phyloP scores from a whole-genome alignment of 1,140 invertebrate genomes.

The Diachasma alloeum region DNA sequence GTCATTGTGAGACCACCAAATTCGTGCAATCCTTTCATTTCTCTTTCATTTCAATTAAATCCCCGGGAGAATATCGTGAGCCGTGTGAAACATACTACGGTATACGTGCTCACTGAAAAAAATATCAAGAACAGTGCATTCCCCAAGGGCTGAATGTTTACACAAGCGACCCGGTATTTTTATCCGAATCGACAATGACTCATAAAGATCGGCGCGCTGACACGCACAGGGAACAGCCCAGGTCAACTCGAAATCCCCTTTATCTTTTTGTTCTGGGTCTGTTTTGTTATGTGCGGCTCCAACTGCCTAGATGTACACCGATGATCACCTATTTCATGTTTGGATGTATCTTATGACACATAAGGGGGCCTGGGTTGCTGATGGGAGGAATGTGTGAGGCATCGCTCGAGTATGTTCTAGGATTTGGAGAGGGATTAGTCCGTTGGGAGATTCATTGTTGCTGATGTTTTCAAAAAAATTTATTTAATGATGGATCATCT shows the following conservation, averaged over 20 bases:
- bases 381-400: background rate
- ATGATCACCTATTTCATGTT: background rate
- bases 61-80: background rate
- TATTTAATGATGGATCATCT: too few relatives aligned
- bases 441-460: too few relatives aligned
- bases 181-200: conserved; percentile 52
- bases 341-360: conserved; percentile 11
- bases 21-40: background rate
- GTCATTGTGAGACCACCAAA: background rate
- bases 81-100: conserved; percentile 19
- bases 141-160: conserved; percentile 49
- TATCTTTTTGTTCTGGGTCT: background rate
- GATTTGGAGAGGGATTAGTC: background rate
- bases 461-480: too few relatives aligned
- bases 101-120: conserved; percentile 26
- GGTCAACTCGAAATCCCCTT: background rate
- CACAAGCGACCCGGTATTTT: conserved; percentile 53
- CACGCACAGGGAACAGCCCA: background rate
- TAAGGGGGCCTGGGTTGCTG: background rate
- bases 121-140: conserved; percentile 39
- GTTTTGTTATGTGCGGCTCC: background rate
- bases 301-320: too few relatives aligned
- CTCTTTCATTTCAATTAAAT: conserved; percentile 13
- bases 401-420: background rate
- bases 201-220: conserved; percentile 46